Base-by-base conservation (phyloP, 2,888 invertebrate genomes). In the Cosmia pyralina region DNA sequence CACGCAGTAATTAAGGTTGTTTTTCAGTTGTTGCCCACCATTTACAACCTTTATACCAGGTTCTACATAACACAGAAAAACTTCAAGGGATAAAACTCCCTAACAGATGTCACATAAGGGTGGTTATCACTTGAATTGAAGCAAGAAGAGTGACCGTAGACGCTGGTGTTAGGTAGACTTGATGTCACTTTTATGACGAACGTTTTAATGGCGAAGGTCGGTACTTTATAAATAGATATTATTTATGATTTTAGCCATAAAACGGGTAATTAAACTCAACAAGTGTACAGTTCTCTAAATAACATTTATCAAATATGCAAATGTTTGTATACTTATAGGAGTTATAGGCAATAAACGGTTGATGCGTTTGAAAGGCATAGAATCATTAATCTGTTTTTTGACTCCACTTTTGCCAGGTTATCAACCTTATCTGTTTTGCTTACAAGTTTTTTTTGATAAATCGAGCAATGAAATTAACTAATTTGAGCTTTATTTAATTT, bases 1-100 rank as follows among this genome's bases (percentile, higher is more conserved):
- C 83, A 72, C 78, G 79, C 75, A 79, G 79, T 85, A 87, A 88
- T 89, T 88, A 88, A 79, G 77, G 82, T 80, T 83, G 79, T 85
- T 87, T 88, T 86, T 87, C 82, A 83, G n/a, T 79, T 83, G 69
- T 79, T 83, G 69, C 28, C 60, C 50, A 58, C 64, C 63, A 19
- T 63, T 59, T 53, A 82, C 71, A 77, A 77, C 48, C n/a, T 22
- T 28, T 22, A 48, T 59, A 34, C 15, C n/a, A 77, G 6, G 60
- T 28, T 19, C 41, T 44, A 44, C 11, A 22, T 48, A 68, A 68
- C 11, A 28, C 8, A 10, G 3, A 58, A 19, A 11, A 52, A 2
- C 15, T 17, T 68, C 48, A 72, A 57, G 44, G 62, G 10, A 74
- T 70, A 52, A 34, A 17, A 65, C 10, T 50, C 65, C 62, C 41